Evolutionary conservation across 2,113 vertebrate genomes (phyloP).

Genomic region (Panurus biarmicus): DNA sequence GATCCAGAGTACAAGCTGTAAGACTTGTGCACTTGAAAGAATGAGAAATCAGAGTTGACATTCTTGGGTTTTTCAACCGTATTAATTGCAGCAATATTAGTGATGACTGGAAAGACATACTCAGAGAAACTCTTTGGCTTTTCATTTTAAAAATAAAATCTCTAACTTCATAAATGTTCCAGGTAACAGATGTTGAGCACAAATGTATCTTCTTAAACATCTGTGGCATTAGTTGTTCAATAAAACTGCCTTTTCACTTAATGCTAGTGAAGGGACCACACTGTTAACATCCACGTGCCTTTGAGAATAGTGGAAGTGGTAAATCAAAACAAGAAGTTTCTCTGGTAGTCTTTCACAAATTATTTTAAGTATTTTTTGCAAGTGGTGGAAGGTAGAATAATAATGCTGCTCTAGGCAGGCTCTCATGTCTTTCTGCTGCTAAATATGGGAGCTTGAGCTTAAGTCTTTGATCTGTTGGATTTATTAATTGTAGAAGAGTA

Average conservation of each 20-base stretch:
- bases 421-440: not conserved
- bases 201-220: not conserved
- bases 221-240: not conserved
- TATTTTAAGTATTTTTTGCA: not conserved
- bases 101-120: not conserved
- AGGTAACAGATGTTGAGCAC: not conserved
- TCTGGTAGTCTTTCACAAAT: not conserved
- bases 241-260: not conserved
- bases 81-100: not conserved
- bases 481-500: not conserved
- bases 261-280: not conserved
- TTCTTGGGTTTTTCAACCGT: not conserved
- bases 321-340: not conserved
- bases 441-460: not conserved
- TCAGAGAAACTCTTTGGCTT: not conserved
- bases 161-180: not conserved
- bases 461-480: not conserved
- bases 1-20: not conserved
- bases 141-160: not conserved
- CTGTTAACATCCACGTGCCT: not conserved
- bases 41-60: not conserved
- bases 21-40: not conserved
- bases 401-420: not conserved
- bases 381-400: not conserved
- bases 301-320: not conserved